Conservation (phyloP, 1,140 invertebrate species). For the Caenorhabditis tropicalis region DNA sequence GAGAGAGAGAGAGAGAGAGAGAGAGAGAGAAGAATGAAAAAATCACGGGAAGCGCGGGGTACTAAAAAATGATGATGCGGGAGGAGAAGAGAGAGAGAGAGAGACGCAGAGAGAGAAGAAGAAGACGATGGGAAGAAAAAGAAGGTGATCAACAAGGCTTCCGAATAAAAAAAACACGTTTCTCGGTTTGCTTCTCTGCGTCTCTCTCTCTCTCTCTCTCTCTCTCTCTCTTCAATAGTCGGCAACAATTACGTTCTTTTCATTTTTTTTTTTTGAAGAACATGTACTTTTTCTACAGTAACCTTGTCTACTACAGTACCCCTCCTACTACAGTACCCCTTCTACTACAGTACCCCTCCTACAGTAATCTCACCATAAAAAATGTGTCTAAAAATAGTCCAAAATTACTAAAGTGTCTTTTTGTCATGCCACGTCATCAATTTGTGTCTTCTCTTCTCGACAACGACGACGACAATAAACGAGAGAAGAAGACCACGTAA, state of each 20-base stretch:
- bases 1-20: too few relatives aligned
- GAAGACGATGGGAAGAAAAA: neutral
- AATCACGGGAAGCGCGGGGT: neutral
- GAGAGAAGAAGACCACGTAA: neutral
- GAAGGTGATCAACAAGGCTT: neutral
- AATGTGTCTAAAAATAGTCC: too few relatives aligned
- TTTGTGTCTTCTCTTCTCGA: neutral
- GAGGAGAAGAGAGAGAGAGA: neutral
- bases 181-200: slow-evolving; percentile 16
- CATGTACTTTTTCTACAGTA: neutral
- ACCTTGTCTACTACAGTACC: too few relatives aligned
- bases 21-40: neutral
- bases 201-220: neutral
- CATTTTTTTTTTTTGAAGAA: neutral
- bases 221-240: too few relatives aligned
- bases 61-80: neutral
- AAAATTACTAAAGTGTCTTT: too few relatives aligned
- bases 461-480: neutral
- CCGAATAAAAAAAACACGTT: slow-evolving; percentile 11
- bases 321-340: too few relatives aligned
- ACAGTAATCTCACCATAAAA: too few relatives aligned
- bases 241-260: too few relatives aligned
- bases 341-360: too few relatives aligned
- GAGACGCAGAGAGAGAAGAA: neutral
- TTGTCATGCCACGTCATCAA: slow-evolving; percentile 33